Percentiles rank a stretch among this genome's conserved stretches.
Conservation (phyloP, 2,113 vertebrate genomes). For the Hassar affinis region DNA sequence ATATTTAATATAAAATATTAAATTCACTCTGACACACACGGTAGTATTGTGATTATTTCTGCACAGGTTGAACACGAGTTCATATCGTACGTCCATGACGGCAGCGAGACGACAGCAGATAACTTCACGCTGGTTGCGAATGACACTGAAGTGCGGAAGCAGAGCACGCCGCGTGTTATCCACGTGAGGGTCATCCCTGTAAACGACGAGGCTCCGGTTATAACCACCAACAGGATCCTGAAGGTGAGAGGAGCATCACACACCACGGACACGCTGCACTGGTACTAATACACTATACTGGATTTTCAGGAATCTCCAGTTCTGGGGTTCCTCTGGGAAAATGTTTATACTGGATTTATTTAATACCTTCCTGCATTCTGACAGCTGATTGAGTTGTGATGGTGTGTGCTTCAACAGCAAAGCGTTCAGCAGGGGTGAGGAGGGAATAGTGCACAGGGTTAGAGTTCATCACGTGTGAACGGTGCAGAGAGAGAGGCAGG, state of each 20-base stretch:
- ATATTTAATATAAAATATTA: neutral
- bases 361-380: neutral
- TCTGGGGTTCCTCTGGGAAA: neutral
- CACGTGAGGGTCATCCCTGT: conserved; percentile 74
- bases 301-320: neutral
- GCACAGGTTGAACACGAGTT: conserved; percentile 79
- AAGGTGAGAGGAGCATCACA: conserved; percentile 65
- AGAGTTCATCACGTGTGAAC: conserved; percentile 24
- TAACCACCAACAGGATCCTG: conserved; percentile 78
- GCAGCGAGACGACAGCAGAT: conserved; percentile 76
- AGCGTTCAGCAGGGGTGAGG: too few relatives aligned
- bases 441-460: neutral
- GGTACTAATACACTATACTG: neutral
- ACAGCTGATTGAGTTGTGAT: neutral
- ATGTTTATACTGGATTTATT: neutral
- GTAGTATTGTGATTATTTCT: conserved; percentile 48
- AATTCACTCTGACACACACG: conserved; percentile 21
- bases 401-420: too few relatives aligned
- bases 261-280: neutral
- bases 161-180: conserved; percentile 73
- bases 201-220: conserved; percentile 80
- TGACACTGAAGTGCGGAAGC: conserved; percentile 76
- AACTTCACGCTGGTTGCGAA: conserved; percentile 82
- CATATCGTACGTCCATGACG: conserved; percentile 84
- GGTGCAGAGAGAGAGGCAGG: neutral